phyloP scores from a whole-genome alignment of 2,888 invertebrate species.

The Drosophila phalerata region DNA sequence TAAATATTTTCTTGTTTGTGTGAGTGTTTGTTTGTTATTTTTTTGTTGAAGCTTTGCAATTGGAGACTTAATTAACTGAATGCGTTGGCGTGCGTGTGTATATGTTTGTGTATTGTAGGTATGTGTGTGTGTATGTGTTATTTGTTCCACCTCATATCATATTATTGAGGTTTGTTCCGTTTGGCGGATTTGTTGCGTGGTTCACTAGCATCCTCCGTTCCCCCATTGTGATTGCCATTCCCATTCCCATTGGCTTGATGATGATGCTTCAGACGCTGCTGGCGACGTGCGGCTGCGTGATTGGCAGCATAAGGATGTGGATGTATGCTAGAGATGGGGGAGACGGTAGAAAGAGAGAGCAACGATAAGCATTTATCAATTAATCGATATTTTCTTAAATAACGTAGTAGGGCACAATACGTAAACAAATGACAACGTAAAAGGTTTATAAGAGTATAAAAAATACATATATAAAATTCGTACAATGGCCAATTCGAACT shows the following conservation, averaged over 20 bases:
- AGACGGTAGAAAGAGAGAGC: constrained; percentile 34
- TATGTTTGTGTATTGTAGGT: no score
- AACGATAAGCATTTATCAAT: constrained; percentile 4
- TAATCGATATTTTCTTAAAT: not conserved
- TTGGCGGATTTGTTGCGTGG: constrained; percentile 48
- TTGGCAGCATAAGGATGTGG: constrained; percentile 85
- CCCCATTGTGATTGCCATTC: constrained; percentile 14
- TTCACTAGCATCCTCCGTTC: constrained; percentile 39
- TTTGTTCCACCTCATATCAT: constrained; percentile 15
- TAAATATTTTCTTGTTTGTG: not conserved
- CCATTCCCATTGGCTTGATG: constrained; percentile 40
- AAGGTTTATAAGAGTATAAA: constrained; percentile 30
- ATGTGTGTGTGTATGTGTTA: constrained; percentile 9
- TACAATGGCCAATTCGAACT: constrained; percentile 68
- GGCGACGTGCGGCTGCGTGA: constrained; percentile 78
- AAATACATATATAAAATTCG: constrained; percentile 49
- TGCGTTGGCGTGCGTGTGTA: constrained; percentile 13
- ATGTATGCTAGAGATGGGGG: constrained; percentile 78
- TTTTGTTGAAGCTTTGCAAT: constrained; percentile 29
- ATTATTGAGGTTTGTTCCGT: constrained; percentile 63
- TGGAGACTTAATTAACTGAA: constrained; percentile 24
- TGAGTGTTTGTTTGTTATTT: constrained; percentile 1
- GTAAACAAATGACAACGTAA: constrained; percentile 51
- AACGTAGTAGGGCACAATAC: constrained; percentile 27
- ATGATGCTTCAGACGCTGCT: constrained; percentile 82